Conservation (phyloP, 2,888 invertebrate genomes). For the Rhaphigaster nebulosa region DNA sequence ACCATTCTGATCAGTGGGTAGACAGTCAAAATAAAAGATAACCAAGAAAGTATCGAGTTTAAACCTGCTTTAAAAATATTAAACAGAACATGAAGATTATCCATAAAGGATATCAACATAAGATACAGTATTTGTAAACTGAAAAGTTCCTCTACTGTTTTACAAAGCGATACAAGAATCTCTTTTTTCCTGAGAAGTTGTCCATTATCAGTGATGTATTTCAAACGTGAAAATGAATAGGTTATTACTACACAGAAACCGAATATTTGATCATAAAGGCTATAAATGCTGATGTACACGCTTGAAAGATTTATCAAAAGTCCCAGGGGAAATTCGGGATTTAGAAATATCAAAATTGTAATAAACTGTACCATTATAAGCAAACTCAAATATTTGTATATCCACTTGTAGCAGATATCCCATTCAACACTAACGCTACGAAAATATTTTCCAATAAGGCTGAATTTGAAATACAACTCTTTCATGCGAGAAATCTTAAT, state of each 20-base stretch:
- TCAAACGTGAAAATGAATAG: background rate
- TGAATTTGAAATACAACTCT: background rate
- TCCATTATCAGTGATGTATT: background rate
- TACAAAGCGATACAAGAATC: background rate
- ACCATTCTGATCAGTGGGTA: background rate
- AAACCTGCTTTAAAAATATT: background rate
- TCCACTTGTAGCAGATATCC: background rate
- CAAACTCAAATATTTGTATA: background rate
- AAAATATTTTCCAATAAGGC: background rate
- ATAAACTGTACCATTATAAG: background rate
- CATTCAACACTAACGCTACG: background rate
- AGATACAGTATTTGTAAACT: background rate
- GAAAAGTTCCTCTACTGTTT: background rate
- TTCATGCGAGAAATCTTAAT: background rate
- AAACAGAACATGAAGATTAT: background rate
- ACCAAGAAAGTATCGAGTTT: too few relatives aligned
- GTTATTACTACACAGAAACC: background rate
- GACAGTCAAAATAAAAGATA: background rate
- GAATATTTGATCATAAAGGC: background rate
- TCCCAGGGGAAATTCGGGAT: background rate
- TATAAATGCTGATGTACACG: background rate
- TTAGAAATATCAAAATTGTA: background rate
- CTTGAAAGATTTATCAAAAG: background rate
- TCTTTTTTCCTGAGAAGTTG: background rate
- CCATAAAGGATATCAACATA: background rate